Base-by-base conservation (phyloP, 2,888 invertebrate species). In the Sphinx pinastri region DNA sequence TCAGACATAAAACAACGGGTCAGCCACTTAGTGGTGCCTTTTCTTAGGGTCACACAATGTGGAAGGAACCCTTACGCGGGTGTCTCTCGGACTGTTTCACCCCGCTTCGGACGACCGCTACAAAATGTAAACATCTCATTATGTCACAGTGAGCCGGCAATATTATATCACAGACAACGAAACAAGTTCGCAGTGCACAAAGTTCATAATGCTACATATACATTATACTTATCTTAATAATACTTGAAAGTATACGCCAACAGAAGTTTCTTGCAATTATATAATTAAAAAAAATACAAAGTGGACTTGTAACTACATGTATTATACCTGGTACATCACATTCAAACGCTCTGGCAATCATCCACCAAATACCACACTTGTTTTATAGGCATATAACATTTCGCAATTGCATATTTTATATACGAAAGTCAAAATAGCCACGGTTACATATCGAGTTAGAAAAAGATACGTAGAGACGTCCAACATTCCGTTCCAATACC, bases 121-220 rank as follows among this genome's bases (percentile, higher is more conserved):
- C 88, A 92, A 92, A 91, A 92, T 83, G 86, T 87, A 90, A 91
- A 91, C 83, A 88, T 79, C 81, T 86, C 78, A 87, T 91, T 89
- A 91, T 88, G 87, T 85, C 87, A 87, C 83, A 83, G 81, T 86
- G 83, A 83, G 87, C 84, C 83, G 82, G 76, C 71, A 71, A 73
- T 69, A 75, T 71, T 71, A 78, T 31, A 13, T 16, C 3, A 69
- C n/a, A 63, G 25, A 11, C 60, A 60, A 49, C 49, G 63, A 76
- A 38, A 75, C 72, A 72, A 85, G 70, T 88, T 90, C 88, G 90
- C 90, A 80, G 76, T 76, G 87, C 90, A 80, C 83, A 78, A 84
- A 77, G 78, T 76, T 79, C 78, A 55, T 55, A 55, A 55, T 55
- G 19, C 55, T 19, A 79, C 79, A 71, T 80, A 81, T 88, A 89